Conservation (phyloP, 2,888 invertebrate species). For the Brenthis hecate region DNA sequence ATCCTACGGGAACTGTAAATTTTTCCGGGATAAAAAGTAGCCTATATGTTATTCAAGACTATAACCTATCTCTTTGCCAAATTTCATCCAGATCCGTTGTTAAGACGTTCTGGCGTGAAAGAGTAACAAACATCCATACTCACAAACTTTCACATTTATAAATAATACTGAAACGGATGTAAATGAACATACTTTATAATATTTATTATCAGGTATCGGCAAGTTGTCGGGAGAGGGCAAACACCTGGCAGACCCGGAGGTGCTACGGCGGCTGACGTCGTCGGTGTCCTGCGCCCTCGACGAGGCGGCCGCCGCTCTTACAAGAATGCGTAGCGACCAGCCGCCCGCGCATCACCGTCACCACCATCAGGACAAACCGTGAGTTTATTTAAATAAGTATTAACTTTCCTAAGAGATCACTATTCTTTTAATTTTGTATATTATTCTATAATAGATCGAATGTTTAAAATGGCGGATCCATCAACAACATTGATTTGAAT, state of each 20-base stretch:
- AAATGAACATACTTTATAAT: background rate
- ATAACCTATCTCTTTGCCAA: too few species aligned
- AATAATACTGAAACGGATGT: background rate
- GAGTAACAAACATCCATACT: too few species aligned
- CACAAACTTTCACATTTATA: background rate
- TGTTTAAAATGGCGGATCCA: too few species aligned
- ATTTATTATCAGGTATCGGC: conserved; percentile 85
- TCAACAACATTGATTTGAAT: too few species aligned
- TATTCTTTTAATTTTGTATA: too few species aligned
- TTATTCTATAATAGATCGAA: too few species aligned
- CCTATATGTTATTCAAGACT: too few species aligned
- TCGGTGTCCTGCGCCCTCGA: conserved; percentile 97
- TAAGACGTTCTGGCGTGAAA: too few species aligned
- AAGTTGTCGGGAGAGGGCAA: conserved; percentile 92
- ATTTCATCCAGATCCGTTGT: too few species aligned
- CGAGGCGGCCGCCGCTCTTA: conserved; percentile 97
- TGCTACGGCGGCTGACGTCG: conserved; percentile 92
- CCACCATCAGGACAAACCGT: conserved; percentile 76
- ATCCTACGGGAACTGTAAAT: too few species aligned
- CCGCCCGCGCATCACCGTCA: conserved; percentile 82
- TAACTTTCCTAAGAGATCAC: too few species aligned
- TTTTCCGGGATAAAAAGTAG: too few species aligned
- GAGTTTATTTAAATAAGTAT: conserved; percentile 40
- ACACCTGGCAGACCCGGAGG: conserved; percentile 94
- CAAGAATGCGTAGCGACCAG: conserved; percentile 96